phyloP scores from a whole-genome alignment of 2,797 vertebrate genomes.

The Sebastes iracundus region DNA sequence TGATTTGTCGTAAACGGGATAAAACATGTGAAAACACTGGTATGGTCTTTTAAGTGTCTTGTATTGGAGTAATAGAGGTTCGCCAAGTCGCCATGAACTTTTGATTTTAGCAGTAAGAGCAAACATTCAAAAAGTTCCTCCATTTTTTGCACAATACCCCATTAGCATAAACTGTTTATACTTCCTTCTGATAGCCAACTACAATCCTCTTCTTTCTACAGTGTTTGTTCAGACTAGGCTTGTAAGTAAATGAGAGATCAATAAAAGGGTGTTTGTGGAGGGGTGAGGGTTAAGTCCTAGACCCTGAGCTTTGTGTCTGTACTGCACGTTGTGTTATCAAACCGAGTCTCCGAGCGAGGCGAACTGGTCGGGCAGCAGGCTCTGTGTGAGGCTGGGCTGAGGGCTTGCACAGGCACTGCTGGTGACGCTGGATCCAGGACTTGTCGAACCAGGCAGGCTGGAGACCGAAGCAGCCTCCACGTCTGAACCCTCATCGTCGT shows the following conservation, averaged over 20 bases:
- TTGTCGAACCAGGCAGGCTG: constrained; percentile 50
- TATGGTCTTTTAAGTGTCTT: neutral
- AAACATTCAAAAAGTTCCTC: neutral
- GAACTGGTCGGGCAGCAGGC: constrained; percentile 47
- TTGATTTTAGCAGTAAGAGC: neutral
- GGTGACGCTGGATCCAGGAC: constrained; percentile 59
- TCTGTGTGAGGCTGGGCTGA: constrained; percentile 39
- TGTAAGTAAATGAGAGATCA: neutral
- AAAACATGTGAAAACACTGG: neutral
- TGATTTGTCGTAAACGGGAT: neutral
- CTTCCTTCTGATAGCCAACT: neutral
- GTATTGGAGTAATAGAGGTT: neutral
- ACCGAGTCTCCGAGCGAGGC: constrained; percentile 39
- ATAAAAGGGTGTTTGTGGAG: neutral
- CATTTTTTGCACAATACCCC: neutral
- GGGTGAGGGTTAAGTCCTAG: neutral
- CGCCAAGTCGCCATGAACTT: neutral
- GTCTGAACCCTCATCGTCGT: constrained; percentile 52
- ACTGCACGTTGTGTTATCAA: neutral
- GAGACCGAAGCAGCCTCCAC: constrained; percentile 56
- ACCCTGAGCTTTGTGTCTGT: neutral
- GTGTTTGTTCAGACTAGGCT: neutral
- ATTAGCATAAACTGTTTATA: neutral
- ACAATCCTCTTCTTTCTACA: neutral
- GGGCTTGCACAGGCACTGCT: constrained; percentile 61